Conservation (phyloP, 2,888 invertebrate species). For the Trichogramma evanescens region DNA sequence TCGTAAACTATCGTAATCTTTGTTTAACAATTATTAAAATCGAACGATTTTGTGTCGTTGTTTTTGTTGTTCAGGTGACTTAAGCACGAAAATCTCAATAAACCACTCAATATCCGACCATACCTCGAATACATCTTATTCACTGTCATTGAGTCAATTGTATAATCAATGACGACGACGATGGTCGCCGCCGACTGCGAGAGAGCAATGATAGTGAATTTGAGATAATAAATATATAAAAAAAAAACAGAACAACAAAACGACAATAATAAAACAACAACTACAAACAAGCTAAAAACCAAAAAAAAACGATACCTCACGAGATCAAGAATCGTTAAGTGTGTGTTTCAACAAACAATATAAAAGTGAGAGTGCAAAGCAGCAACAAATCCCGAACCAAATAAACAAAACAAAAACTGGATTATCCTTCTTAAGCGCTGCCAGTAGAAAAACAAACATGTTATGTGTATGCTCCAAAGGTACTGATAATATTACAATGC, state of each 20-base stretch:
- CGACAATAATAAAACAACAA: too few species aligned
- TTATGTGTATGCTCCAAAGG: slow-evolving; percentile 15
- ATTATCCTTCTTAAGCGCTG: slow-evolving; percentile 41
- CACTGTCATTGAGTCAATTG: slow-evolving; percentile 22
- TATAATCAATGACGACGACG: too few species aligned
- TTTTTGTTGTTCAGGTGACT: slow-evolving; percentile 48
- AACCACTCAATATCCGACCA: too few species aligned
- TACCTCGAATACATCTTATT: slow-evolving; percentile 2
- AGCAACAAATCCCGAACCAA: slow-evolving; percentile 41
- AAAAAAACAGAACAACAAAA: too few species aligned
- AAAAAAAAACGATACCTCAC: slow-evolving; percentile 46
- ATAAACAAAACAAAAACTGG: slow-evolving; percentile 46
- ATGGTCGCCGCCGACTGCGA: too few species aligned
- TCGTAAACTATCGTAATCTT: slow-evolving; percentile 13
- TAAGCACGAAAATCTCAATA: slow-evolving; percentile 35
- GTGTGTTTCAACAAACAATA: slow-evolving; percentile 41
- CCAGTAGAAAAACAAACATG: slow-evolving; percentile 34
- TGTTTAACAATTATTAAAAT: slow-evolving; percentile 21
- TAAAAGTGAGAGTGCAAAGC: slow-evolving; percentile 12
- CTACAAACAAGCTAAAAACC: slow-evolving; percentile 13
- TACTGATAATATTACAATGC: slow-evolving; percentile 12
- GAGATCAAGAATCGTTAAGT: slow-evolving; percentile 48
- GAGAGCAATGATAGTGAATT: slow-evolving; percentile 45
- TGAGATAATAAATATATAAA: too few species aligned
- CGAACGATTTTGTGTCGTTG: slow-evolving; percentile 36